Base-by-base conservation (phyloP, 1,140 invertebrate species). In the Pseudomyrmex pallidus region DNA sequence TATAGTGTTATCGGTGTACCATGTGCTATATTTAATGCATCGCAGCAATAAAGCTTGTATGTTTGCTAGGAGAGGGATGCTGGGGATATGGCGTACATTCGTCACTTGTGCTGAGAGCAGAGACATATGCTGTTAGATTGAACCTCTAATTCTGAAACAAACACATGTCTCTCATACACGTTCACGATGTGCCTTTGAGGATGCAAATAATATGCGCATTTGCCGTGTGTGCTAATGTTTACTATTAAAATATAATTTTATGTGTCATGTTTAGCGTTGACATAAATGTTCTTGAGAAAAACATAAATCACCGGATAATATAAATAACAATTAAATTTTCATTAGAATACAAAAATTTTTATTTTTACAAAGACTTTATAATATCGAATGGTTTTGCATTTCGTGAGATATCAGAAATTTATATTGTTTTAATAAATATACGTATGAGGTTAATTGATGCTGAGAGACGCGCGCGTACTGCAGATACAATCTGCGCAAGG, bases 401-500 rank as follows among this genome's bases (percentile, higher is more conserved):
- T 7, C 35, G 5, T 35, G 4, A 35, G 35, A 35, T 35, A 52
- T 52, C 13, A 35, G n/a, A 59, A 68, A 17, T 48, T 17, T 1
- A 12, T 48, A 48, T 48, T 5, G 35, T 17, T 12, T 46, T 2
- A 7, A 0, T 46, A 57, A 87, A 63, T 59, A 86, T 5, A 61
- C 13, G 8, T 4, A 3, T 76, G 52, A 63, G 1, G 59, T 0
- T 59, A 73, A 82, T 87, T 80, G 74, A 80, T 72, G 17, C 13
- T 12, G 44, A 50, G 46, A 35, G 35, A 35, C 35, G 35, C 35
- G 5, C 35, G 35, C 35, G 48, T 74, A 87, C 7, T 87, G 85
- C 70, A 62, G 82, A 72, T 72, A 1, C n/a, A 15, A 20, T 35
- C 68, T 80, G 74, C 64, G 56, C 74, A 70, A 63, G n/a, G n/a